phyloP scores from a whole-genome alignment of 2,797 vertebrate genomes.

The Schizothorax lantsangensis region DNA sequence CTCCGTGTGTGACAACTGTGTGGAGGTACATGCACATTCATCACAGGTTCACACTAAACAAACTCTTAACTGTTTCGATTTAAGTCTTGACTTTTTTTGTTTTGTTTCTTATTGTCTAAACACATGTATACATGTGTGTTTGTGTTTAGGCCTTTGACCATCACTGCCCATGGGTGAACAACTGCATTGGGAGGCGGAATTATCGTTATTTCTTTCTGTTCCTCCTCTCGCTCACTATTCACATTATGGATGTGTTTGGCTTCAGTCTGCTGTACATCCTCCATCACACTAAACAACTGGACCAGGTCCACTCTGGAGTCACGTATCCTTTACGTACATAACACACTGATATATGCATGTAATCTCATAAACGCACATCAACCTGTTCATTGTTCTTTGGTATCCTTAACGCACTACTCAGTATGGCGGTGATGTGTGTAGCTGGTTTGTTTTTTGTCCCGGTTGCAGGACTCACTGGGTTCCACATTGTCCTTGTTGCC shows the following conservation, averaged over 20 bases:
- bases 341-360: not conserved
- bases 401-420: constrained; percentile 65
- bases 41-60: not conserved
- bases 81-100: not conserved
- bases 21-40: constrained; percentile 85
- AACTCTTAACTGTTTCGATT: not conserved
- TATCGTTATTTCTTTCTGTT: constrained; percentile 99
- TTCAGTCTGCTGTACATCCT: constrained; percentile 93
- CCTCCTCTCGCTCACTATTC: constrained; percentile 91
- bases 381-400: not conserved
- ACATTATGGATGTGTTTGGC: constrained; percentile 93
- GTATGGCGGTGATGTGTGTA: constrained; percentile 97
- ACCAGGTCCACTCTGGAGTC: constrained; percentile 86
- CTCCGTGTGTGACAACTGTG: constrained; percentile 98
- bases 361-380: not conserved
- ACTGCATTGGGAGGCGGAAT: constrained; percentile 97
- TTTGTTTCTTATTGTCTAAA: not conserved
- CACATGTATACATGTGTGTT: constrained; percentile 12
- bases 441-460: constrained; percentile 96
- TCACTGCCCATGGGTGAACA: constrained; percentile 99
- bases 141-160: constrained; percentile 94
- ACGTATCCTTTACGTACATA: constrained; percentile 89
- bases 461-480: constrained; percentile 94
- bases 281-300: constrained; percentile 88
- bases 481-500: constrained; percentile 96